phyloP scores from a whole-genome alignment of 2,888 invertebrate genomes.

The Sinopyrophorus schimmeli region DNA sequence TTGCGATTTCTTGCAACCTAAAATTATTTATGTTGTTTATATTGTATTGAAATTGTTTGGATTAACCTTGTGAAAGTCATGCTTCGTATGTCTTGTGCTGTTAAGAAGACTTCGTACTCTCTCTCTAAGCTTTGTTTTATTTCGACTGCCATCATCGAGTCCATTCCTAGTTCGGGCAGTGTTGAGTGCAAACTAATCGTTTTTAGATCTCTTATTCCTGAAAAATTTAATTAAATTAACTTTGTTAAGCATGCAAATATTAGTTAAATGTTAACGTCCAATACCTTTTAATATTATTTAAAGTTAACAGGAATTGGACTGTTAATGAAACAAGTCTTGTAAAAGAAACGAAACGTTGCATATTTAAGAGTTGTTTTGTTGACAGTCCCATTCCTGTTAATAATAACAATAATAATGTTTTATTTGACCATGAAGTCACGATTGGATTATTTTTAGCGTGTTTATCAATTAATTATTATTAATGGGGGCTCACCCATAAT shows the following conservation, averaged over 20 bases:
- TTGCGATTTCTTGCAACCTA: constrained; percentile 60
- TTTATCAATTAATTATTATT: constrained; percentile 57
- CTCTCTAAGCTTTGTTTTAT: constrained; percentile 91
- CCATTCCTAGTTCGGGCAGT: constrained; percentile 92
- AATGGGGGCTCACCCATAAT: constrained; percentile 52
- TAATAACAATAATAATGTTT: too few species aligned
- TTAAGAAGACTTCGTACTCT: constrained; percentile 84
- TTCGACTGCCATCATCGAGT: constrained; percentile 96
- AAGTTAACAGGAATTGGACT: too few species aligned
- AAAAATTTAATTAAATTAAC: constrained; percentile 15
- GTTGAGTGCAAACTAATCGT: constrained; percentile 70
- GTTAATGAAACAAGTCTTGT: too few species aligned
- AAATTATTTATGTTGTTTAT: background rate
- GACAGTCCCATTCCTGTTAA: too few species aligned
- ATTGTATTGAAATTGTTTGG: background rate
- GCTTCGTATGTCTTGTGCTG: constrained; percentile 82
- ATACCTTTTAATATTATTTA: too few species aligned
- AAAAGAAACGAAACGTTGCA: too few species aligned
- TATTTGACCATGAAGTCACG: too few species aligned
- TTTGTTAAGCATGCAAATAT: background rate
- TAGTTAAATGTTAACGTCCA: too few species aligned
- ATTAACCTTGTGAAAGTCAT: constrained; percentile 72
- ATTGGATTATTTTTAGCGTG: too few species aligned
- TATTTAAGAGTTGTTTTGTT: too few species aligned
- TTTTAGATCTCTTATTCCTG: constrained; percentile 69